Conservation (phyloP, 2,797 vertebrate genomes). For the Phylloscopus collybita region DNA sequence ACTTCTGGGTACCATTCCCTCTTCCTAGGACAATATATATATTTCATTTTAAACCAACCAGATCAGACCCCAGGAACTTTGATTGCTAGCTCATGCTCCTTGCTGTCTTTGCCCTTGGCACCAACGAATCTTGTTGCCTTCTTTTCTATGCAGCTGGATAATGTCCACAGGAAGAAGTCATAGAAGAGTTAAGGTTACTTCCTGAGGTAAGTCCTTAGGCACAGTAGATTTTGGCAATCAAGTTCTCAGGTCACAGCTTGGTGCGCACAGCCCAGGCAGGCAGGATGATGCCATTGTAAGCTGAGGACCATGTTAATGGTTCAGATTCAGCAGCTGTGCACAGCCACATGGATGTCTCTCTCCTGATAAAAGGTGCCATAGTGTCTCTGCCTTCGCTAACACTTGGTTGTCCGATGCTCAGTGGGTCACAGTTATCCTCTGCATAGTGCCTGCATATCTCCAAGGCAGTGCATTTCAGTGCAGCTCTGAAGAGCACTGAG, state of each 20-base stretch:
- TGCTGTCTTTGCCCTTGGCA: background rate
- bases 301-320: background rate
- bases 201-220: background rate
- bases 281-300: background rate
- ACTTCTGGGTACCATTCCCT: background rate
- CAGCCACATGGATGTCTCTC: rapidly evolving
- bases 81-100: rapidly evolving
- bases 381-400: background rate
- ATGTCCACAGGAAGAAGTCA: background rate
- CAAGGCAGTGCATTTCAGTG: background rate
- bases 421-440: background rate
- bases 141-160: background rate
- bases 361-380: background rate
- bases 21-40: background rate
- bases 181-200: background rate
- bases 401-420: rapidly evolving
- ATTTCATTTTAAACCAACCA: background rate
- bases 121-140: background rate
- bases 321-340: background rate
- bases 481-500: background rate
- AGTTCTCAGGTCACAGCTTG: background rate
- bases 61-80: background rate
- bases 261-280: background rate
- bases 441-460: background rate
- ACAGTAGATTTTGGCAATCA: background rate